Evolutionary conservation across 1,140 invertebrate species (phyloP).

Genomic region (Cardiocondyla obscurior): DNA sequence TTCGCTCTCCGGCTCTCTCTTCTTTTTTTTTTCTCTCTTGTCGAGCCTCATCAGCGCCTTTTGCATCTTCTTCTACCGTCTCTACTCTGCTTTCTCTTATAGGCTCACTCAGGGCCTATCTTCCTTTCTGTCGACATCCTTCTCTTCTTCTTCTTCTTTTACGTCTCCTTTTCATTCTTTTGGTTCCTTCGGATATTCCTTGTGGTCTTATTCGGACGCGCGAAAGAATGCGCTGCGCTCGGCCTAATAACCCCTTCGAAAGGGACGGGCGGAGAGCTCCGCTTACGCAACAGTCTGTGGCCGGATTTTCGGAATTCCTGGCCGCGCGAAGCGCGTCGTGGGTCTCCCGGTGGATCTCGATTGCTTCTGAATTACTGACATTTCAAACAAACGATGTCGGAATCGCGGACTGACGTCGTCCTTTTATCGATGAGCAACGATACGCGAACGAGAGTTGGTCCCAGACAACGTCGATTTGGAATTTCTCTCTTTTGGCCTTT

Average conservation of each 20-base stretch:
- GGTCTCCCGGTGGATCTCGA: conserved; percentile 28
- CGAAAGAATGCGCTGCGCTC: conserved; percentile 76
- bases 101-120: not conserved
- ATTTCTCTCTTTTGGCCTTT: not conserved
- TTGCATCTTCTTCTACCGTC: not conserved
- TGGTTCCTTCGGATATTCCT: conserved; percentile 25
- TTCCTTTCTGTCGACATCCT: conserved; percentile 27
- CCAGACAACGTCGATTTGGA: not conserved
- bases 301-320: conserved; percentile 77
- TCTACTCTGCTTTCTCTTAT: conserved; percentile 25
- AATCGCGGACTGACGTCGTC: not conserved
- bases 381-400: conserved; percentile 27
- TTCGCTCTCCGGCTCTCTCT: not conserved
- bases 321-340: conserved; percentile 44
- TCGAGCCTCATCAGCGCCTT: conserved; percentile 17
- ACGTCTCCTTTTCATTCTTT: conserved; percentile 40
- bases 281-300: conserved; percentile 77
- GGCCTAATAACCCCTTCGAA: conserved; percentile 77
- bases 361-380: conserved; percentile 51
- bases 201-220: conserved; percentile 74
- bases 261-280: conserved; percentile 64
- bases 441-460: not conserved
- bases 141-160: conserved; percentile 32
- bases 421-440: not conserved
- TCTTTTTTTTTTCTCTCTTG: not conserved